Evolutionary conservation across 2,113 vertebrate species (phyloP).

Genomic region (Nothobranchius furzeri): DNA sequence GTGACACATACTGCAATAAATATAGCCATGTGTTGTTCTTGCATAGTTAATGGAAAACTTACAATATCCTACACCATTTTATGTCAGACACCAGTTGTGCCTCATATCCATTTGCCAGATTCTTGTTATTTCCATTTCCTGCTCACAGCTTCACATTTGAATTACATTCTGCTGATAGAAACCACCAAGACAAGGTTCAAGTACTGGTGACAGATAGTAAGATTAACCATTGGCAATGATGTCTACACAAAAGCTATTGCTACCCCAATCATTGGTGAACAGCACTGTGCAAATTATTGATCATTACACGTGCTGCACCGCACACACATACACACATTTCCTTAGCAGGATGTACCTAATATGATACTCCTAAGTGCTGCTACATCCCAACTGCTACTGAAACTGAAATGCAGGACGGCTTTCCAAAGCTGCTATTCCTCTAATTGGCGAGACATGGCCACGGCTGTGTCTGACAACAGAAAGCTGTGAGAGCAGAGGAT

Average conservation of each 20-base stretch:
- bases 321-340: slow-evolving; percentile 1
- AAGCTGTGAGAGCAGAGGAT: slow-evolving; percentile 50
- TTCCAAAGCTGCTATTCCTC: slow-evolving; percentile 40
- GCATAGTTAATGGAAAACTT: no score
- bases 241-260: slow-evolving; percentile 3
- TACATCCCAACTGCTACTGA: slow-evolving; percentile 47
- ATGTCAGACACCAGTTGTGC: no score
- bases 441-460: slow-evolving; percentile 61
- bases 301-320: slow-evolving; percentile 31
- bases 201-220: slow-evolving; percentile 7
- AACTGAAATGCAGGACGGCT: slow-evolving; percentile 40
- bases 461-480: slow-evolving; percentile 48
- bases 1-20: no score
- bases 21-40: no score
- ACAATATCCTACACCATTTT: no score
- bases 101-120: neutral
- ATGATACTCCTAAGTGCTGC: slow-evolving; percentile 34
- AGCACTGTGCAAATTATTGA: slow-evolving; percentile 43
- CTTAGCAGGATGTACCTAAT: slow-evolving; percentile 24
- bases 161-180: slow-evolving; percentile 3
- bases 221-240: neutral
- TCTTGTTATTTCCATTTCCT: neutral
- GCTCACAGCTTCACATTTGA: neutral
- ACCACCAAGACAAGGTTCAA: slow-evolving; percentile 3
- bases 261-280: slow-evolving; percentile 16